Percentiles rank a stretch among this genome's conserved stretches.
Conservation (phyloP, 1,140 invertebrate species). For the Belonocnema kinseyi region DNA sequence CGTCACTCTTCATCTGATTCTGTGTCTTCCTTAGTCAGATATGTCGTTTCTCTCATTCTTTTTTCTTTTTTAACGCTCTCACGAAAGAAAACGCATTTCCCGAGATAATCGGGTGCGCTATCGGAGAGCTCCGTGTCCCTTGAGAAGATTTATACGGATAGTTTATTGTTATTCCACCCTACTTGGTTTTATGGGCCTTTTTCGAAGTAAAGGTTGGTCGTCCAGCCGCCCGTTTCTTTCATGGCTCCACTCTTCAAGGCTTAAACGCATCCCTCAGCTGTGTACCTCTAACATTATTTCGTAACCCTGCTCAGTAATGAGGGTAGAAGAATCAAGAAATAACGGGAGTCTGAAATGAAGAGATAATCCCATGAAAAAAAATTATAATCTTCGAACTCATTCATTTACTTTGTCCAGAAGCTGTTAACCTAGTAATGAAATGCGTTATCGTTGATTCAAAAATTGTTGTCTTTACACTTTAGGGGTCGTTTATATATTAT, state of each 20-base stretch:
- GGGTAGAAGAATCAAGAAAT: constrained; percentile 35
- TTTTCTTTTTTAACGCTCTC: constrained; percentile 43
- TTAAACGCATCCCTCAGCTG: constrained; percentile 57
- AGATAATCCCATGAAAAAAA: constrained; percentile 24
- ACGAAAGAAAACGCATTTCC: constrained; percentile 68
- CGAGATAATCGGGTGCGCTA: constrained; percentile 70
- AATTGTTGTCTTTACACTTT: too few species aligned
- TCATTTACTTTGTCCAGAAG: too few species aligned
- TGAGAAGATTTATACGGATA: constrained; percentile 70
- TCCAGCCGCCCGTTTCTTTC: constrained; percentile 58
- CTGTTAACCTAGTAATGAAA: too few species aligned
- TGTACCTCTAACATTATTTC: neutral
- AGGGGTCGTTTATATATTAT: too few species aligned
- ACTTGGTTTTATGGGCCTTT: constrained; percentile 71
- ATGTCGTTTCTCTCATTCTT: constrained; percentile 47
- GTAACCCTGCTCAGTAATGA: constrained; percentile 45
- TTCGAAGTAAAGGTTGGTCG: constrained; percentile 59
- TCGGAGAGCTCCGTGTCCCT: constrained; percentile 62
- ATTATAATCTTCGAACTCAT: neutral
- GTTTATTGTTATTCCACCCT: constrained; percentile 73
- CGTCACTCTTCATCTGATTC: neutral
- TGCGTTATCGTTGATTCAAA: too few species aligned
- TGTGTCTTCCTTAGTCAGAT: constrained; percentile 14
- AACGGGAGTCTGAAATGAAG: neutral
- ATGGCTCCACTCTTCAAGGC: constrained; percentile 56